Conservation (phyloP, 2,797 vertebrate species). For the Danio aesculapii region DNA sequence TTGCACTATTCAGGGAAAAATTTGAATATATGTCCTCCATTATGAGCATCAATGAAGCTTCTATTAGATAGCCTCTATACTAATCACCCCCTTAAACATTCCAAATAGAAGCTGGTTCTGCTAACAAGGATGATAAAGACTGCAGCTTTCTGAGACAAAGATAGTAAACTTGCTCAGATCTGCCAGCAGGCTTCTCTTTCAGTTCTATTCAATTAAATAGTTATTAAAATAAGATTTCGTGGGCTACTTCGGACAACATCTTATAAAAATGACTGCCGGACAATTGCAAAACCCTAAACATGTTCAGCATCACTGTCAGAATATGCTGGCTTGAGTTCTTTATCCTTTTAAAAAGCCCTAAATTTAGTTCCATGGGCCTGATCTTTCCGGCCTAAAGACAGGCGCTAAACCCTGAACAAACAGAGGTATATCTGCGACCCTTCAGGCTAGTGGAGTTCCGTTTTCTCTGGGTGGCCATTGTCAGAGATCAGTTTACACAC, state of each 20-base stretch:
- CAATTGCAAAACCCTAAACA: neutral
- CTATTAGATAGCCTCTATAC: no score
- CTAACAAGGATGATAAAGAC: no score
- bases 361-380: conserved; percentile 17
- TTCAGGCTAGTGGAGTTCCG: conserved; percentile 26
- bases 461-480: conserved; percentile 47
- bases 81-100: no score
- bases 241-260: neutral
- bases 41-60: no score
- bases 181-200: no score
- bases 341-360: conserved; percentile 31
- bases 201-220: neutral
- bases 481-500: conserved; percentile 35
- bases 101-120: no score
- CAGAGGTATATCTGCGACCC: conserved; percentile 27
- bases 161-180: no score
- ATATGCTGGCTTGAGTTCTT: conserved; percentile 18
- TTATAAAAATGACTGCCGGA: neutral
- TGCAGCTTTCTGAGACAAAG: no score
- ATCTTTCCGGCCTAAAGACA: conserved; percentile 28
- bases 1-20: no score
- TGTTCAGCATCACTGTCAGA: conserved; percentile 25
- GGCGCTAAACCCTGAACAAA: conserved; percentile 35
- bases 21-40: no score
- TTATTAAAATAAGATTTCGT: neutral